phyloP scores from a whole-genome alignment of 2,888 invertebrate genomes.

The Erynnis tages region DNA sequence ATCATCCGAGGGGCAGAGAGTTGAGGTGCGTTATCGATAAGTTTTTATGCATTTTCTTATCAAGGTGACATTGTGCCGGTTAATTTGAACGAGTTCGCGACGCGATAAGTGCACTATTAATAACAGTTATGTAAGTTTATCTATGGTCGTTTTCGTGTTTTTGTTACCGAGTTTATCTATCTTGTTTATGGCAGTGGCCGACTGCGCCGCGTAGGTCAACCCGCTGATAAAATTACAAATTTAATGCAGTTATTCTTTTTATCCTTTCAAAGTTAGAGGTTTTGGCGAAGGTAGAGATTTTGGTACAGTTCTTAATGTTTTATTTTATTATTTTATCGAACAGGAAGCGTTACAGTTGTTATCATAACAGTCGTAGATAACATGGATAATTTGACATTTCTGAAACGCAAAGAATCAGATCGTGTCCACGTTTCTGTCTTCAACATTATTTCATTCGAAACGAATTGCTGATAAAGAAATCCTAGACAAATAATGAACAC shows the following conservation, averaged over 20 bases:
- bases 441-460: too few species aligned
- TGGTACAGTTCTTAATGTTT: too few species aligned
- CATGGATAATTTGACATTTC: too few species aligned
- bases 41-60: slow-evolving; percentile 47
- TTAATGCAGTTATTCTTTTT: background rate
- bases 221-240: background rate
- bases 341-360: too few species aligned
- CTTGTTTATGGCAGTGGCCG: slow-evolving; percentile 4
- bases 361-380: too few species aligned
- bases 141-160: slow-evolving; percentile 9
- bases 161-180: slow-evolving; percentile 4
- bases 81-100: slow-evolving; percentile 31
- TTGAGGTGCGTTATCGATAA: slow-evolving; percentile 38
- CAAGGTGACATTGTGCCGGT: slow-evolving; percentile 57
- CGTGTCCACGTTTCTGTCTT: too few species aligned
- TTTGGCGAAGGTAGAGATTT: too few species aligned
- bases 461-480: too few species aligned
- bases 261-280: background rate
- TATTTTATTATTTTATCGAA: too few species aligned
- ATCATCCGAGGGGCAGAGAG: slow-evolving; percentile 37
- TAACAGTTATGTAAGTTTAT: slow-evolving; percentile 21
- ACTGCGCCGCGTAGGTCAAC: slow-evolving; percentile 6
- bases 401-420: too few species aligned
- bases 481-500: too few species aligned
- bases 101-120: slow-evolving; percentile 17